A percentile compares a stretch with the other conserved stretches of the same genome.
phyloP scores from a whole-genome alignment of 1,140 invertebrate genomes.

The Musca domestica region DNA sequence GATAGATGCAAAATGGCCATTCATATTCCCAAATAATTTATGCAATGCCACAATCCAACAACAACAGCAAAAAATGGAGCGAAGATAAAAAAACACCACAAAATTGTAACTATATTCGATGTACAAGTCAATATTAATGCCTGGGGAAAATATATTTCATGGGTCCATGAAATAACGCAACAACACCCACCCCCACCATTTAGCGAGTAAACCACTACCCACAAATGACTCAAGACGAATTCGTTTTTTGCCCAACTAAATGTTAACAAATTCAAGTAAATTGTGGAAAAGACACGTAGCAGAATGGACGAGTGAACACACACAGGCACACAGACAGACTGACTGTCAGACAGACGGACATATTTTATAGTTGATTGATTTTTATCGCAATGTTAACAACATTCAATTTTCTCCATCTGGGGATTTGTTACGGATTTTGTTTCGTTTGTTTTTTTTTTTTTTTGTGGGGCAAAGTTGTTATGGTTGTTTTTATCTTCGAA shows the following conservation, averaged over 20 bases:
- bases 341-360: constrained; percentile 10
- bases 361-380: constrained; percentile 29
- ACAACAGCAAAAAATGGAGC: neutral
- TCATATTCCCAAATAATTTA: constrained; percentile 2
- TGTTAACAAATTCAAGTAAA: neutral
- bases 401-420: neutral
- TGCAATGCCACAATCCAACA: neutral
- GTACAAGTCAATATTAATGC: constrained; percentile 12
- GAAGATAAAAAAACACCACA: constrained; percentile 18
- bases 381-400: constrained; percentile 26
- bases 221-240: too few species aligned
- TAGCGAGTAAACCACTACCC: too few species aligned
- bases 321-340: too few species aligned
- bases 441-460: too few species aligned
- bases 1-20: too few species aligned
- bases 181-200: too few species aligned
- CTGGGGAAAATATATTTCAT: neutral
- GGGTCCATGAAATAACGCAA: neutral
- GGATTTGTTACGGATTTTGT: too few species aligned
- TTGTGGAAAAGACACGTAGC: too few species aligned
- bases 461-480: too few species aligned
- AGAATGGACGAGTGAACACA: neutral
- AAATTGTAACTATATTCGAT: constrained; percentile 16
- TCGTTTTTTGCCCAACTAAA: neutral
- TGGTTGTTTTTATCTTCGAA: neutral